Evolutionary conservation across 2,797 vertebrate species (phyloP).

Genomic region (Avahi laniger): DNA sequence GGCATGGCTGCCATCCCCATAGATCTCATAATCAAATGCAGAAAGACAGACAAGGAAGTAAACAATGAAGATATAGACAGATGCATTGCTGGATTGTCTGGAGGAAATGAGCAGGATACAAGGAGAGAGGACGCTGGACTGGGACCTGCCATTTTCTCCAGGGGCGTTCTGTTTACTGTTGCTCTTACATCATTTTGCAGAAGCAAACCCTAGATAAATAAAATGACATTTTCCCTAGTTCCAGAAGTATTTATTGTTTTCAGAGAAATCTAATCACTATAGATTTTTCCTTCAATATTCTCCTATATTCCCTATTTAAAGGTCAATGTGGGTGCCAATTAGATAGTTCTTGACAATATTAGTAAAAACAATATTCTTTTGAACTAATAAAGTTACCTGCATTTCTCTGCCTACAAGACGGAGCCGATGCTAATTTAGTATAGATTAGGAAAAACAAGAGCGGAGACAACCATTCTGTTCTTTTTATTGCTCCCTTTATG

Average conservation of each 20-base stretch:
- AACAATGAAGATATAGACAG: accelerated
- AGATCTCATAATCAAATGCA: too few species aligned
- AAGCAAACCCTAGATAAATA: background rate
- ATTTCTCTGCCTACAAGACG: background rate
- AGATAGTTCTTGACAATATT: background rate
- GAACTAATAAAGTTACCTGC: background rate
- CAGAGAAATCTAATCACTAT: background rate
- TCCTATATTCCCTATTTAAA: background rate
- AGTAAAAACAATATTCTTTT: background rate
- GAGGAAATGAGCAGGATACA: background rate
- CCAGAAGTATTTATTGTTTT: background rate
- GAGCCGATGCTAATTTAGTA: background rate
- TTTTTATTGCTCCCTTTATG: accelerated
- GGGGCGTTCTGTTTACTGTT: background rate
- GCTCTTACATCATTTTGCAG: background rate
- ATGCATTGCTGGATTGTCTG: background rate
- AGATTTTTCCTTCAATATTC: background rate
- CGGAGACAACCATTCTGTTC: accelerated
- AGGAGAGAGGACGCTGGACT: background rate
- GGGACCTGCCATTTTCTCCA: background rate
- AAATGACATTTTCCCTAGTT: background rate
- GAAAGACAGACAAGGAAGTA: background rate
- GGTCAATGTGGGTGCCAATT: background rate
- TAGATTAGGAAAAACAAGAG: background rate
- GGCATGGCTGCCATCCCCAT: accelerated